Evolutionary conservation across 2,797 vertebrate genomes (phyloP), one percentile per base, ranked within the genome.

Genomic region (Molothrus aeneus): DNA sequence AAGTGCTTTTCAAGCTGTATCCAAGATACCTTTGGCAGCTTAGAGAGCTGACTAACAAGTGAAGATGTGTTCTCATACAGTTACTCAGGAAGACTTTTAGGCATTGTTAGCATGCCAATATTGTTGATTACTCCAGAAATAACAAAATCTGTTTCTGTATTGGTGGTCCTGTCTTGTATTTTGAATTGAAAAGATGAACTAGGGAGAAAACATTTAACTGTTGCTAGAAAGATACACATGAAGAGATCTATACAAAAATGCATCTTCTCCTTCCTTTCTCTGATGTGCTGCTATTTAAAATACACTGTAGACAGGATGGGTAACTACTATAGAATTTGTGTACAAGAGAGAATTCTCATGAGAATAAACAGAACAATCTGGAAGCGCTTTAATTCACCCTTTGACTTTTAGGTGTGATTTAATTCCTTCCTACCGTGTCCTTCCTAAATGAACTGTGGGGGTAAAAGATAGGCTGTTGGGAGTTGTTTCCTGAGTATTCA

Each of bases 361-460:
- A 88, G 80, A 86, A 88, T 73, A 93, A 96, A 93, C 78, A 93
- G 79, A 94, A 91, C 73, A 91, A 86, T 92, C 75, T 96, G 95
- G 66, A 94, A 93, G 16, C 2, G 19, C 42, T 96, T 93, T 73
- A 45, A 80, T 70, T 86, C 80, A 72, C 40, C 48, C 87, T 91
- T 86, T 84, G 56, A 90, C 93, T 88, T 90, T 26, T 73, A 82
- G 75, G 82, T 80, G 75, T 79, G 72, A 95, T 90, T 92, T 70
- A 88, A 94, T 87, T 90, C 59, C 56, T 86, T 90, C 69, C 73
- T 34, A 56, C 61, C 51, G 31, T 56, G 45, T 72, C 65, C 17
- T 90, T 96, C 75, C 81, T 50, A 84, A 80, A 90, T 56, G 47
- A 95, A 91, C 56, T 36, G n/a, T 34, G 72, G 72, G 72, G 54